These are phyloP conservation scores for Prolemur simus DNA, from an alignment of 2,113 vertebrate genomes.

Conservation along the genomic window DNA sequence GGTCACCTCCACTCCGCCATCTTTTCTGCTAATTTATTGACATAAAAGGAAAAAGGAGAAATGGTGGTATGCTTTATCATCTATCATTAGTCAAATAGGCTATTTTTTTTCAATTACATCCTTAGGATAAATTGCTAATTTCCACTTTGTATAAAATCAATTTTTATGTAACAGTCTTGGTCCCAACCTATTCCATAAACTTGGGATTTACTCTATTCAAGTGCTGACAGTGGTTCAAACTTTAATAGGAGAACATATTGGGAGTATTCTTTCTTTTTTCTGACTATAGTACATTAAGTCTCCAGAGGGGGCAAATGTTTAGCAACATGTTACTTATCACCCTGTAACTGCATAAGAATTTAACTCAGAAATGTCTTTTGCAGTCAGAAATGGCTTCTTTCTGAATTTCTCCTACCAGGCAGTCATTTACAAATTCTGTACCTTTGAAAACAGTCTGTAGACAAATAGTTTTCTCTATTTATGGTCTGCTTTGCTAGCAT, in stretches of 20 bases:
- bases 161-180: constrained; percentile 49
- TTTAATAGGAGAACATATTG: constrained; percentile 33
- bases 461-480: constrained; percentile 46
- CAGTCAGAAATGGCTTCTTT: constrained; percentile 41
- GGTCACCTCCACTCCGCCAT: too few relatives aligned
- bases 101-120: constrained; percentile 50
- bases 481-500: not conserved
- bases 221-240: constrained; percentile 21
- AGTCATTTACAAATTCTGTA: constrained; percentile 26
- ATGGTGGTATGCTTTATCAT: constrained; percentile 9
- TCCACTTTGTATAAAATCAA: constrained; percentile 64
- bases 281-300: constrained; percentile 65
- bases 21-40: constrained; percentile 45
- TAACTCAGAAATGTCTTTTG: constrained; percentile 54
- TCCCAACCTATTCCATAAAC: constrained; percentile 51
- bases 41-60: constrained; percentile 41
- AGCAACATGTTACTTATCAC: constrained; percentile 61
- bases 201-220: constrained; percentile 37
- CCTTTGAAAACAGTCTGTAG: constrained; percentile 32
- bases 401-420: constrained; percentile 24
- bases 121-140: constrained; percentile 61
- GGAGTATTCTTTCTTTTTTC: not conserved
- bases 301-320: constrained; percentile 67
- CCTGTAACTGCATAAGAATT: constrained; percentile 23
- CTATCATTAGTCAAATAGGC: constrained; percentile 47